Conservation (phyloP, 1,140 invertebrate genomes). For the Drosophila pallidifrons region DNA sequence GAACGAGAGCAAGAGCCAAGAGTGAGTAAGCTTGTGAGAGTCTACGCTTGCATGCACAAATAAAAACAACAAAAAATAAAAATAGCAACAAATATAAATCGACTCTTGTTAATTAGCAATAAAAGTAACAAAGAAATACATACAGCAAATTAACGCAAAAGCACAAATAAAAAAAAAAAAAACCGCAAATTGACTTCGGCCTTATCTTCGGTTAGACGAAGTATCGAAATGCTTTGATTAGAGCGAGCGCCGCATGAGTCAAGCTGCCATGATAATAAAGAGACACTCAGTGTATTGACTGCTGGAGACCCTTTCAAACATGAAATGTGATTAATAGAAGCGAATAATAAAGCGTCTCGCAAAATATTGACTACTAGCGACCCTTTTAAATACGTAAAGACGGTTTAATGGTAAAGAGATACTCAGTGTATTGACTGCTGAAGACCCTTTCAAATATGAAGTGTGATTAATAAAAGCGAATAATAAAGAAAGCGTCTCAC, state of each 20-base stretch:
- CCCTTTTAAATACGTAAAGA: too few relatives aligned
- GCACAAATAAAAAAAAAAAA: neutral
- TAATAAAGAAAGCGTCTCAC: too few relatives aligned
- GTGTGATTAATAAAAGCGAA: too few relatives aligned
- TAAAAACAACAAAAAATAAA: neutral
- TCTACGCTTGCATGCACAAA: neutral
- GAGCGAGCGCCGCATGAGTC: neutral
- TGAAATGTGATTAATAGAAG: too few relatives aligned
- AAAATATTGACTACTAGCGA: too few relatives aligned
- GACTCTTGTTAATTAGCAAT: conserved; percentile 11
- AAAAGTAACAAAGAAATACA: neutral
- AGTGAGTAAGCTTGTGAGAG: neutral
- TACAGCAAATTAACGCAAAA: neutral
- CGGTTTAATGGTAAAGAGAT: too few relatives aligned
- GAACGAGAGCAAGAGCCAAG: neutral
- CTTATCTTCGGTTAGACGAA: conserved; percentile 1
- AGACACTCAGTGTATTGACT: neutral
- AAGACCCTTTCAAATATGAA: too few relatives aligned
- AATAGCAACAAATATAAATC: neutral
- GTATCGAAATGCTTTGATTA: neutral
- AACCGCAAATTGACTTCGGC: neutral
- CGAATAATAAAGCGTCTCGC: too few relatives aligned
- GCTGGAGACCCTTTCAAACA: too few relatives aligned
- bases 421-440: too few relatives aligned
- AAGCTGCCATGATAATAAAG: neutral